These are phyloP conservation scores for Bos taurus DNA, from an alignment of 2,113 vertebrate genomes.

Conservation along the genomic window DNA sequence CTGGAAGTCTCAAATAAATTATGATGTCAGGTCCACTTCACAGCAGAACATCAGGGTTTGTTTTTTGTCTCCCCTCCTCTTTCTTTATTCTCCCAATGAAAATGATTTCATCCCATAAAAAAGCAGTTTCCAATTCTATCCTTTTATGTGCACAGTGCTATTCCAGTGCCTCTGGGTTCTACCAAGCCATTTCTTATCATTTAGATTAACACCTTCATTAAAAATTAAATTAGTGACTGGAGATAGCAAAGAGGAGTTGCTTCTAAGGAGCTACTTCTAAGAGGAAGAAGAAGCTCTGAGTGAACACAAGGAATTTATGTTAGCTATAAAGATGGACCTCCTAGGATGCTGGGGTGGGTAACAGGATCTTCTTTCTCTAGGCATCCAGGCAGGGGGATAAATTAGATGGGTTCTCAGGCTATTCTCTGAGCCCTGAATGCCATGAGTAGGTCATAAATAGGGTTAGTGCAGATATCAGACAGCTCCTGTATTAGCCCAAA, in stretches of 20 bases:
- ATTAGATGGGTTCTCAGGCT: not conserved
- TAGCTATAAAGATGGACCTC: not conserved
- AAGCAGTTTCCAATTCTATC: not conserved
- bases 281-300: not conserved
- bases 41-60: not conserved
- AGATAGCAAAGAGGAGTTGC: not conserved
- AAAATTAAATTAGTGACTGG: conserved; percentile 39
- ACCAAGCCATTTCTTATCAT: conserved; percentile 44
- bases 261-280: not conserved
- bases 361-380: not conserved
- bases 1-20: not conserved
- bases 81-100: conserved; percentile 48
- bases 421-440: not conserved
- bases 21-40: not conserved
- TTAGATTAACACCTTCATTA: conserved; percentile 55
- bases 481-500: not conserved
- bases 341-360: not conserved
- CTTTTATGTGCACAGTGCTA: not conserved
- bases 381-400: not conserved
- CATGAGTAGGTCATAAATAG: too few species aligned
- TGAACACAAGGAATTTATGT: not conserved
- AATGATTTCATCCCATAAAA: conserved; percentile 36
- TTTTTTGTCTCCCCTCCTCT: not conserved
- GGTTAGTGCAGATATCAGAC: not conserved
- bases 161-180: not conserved